phyloP scores from a whole-genome alignment of 2,113 vertebrate species.

The Neogobius melanostomus region DNA sequence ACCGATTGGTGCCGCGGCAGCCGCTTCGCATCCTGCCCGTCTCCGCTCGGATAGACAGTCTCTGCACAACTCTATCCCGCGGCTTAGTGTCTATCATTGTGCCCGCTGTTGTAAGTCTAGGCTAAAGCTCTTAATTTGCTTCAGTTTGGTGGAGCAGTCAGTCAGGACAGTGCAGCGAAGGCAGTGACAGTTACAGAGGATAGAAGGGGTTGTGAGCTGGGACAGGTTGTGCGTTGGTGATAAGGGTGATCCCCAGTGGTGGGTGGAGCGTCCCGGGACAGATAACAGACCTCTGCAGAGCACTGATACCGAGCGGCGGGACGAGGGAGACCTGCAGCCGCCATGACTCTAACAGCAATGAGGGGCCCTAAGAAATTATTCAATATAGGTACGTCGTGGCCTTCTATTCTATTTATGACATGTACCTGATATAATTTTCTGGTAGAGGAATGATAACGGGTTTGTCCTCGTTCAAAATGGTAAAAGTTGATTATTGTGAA shows the following conservation, averaged over 20 bases:
- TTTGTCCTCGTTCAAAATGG: too few species aligned
- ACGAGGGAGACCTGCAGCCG: constrained; percentile 50
- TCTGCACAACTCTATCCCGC: constrained; percentile 13
- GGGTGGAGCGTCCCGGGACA: constrained; percentile 67
- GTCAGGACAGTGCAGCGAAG: constrained; percentile 11
- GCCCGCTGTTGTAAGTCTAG: constrained; percentile 1
- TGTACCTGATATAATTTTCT: too few species aligned
- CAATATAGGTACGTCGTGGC: not conserved
- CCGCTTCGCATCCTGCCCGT: constrained; percentile 2
- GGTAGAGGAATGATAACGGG: too few species aligned
- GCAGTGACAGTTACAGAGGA: constrained; percentile 22
- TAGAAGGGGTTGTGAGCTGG: constrained; percentile 2
- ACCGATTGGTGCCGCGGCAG: constrained; percentile 20
- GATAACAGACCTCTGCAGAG: constrained; percentile 70
- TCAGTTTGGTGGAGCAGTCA: constrained; percentile 8
- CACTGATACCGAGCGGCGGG: constrained; percentile 67
- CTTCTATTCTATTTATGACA: not conserved
- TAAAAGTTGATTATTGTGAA: too few species aligned
- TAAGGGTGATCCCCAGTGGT: constrained; percentile 72
- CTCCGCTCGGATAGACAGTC: constrained; percentile 18
- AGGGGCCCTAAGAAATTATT: constrained; percentile 34
- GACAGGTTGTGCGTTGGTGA: constrained; percentile 63
- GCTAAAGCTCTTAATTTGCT: constrained; percentile 27
- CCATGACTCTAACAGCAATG: constrained; percentile 25
- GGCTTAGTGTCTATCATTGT: not conserved